These are phyloP conservation scores for Limnephilus auricula DNA, from an alignment of 2,888 invertebrate species.

Conservation along the genomic window DNA sequence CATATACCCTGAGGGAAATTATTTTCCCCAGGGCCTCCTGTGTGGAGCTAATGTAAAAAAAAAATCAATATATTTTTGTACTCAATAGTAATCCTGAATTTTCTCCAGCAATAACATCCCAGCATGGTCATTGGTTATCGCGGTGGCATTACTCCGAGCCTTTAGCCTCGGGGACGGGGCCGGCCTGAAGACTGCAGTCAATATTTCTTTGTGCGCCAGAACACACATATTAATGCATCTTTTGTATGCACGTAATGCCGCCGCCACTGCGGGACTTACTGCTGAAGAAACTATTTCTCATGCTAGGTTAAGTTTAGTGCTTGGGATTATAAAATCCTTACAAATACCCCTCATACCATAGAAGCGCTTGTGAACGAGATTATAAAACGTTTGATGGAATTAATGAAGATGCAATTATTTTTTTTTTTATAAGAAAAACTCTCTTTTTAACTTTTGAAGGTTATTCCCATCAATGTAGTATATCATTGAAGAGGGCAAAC, in stretches of 20 bases:
- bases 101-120: background rate
- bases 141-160: background rate
- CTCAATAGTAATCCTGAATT: background rate
- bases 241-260: background rate
- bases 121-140: background rate
- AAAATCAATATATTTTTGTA: background rate
- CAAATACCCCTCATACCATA: background rate
- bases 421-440: too few relatives aligned
- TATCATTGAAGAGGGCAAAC: too few relatives aligned
- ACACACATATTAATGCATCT: conserved; percentile 11
- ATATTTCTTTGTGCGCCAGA: conserved; percentile 29
- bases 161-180: background rate
- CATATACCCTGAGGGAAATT: too few relatives aligned
- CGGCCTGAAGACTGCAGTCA: conserved; percentile 22
- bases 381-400: background rate
- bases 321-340: background rate
- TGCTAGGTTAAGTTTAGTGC: background rate
- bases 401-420: background rate
- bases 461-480: too few relatives aligned
- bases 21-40: too few relatives aligned
- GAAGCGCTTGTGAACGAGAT: background rate
- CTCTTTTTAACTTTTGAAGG: too few relatives aligned
- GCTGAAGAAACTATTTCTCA: background rate
- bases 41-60: too few relatives aligned
- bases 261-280: background rate